Base-by-base conservation (phyloP, 1,140 invertebrate species). In the Coelopa frigida region DNA sequence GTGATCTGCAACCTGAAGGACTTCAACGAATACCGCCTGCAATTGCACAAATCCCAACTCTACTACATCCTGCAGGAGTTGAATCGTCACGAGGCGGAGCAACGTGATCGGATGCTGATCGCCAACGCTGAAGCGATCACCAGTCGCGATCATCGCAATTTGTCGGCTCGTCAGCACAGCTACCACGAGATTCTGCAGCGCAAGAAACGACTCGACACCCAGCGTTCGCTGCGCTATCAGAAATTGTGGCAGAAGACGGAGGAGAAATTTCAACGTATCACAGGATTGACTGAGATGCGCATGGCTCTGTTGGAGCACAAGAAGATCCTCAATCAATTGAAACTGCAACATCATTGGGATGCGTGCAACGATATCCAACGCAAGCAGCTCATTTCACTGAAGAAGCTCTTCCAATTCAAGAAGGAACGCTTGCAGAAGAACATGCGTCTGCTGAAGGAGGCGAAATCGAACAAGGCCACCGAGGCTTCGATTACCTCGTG, bases 1-100 rank as follows among this genome's bases (percentile, higher is more conserved):
- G 65, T 68, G 2, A 66, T 68, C 0, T 68, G 65, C 15, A 68
- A 58, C 38, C 44, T 68, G 2, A 66, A 64, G 46, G 65, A 68
- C 24, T 68, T 68, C 23, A 68, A 68, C 48, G 52, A 59, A 22
- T 63, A 59, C 49, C 62, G 65, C 23, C 48, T 55, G 51, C 51
- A 58, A 29, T 47, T 68, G 40, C 57, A 73, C 59, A 78, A 63
- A 26, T 54, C 58, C 0, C 53, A 68, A 45, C 37, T 68, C 5
- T 64, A 61, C 46, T 58, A 60, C 44, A 53, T 67, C 2, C 43
- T 68, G n/a, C 56, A 68, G 42, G 61, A 61, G 10, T 53, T 65
- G 18, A 56, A 55, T 20, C 42, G 49, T n/a, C 51, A 62, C 5
- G 63, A 67, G 33, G 51, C 50, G 11, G 63, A 67, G 23, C 58